Conservation (phyloP, 2,888 invertebrate genomes). For the Chironomus tentans region DNA sequence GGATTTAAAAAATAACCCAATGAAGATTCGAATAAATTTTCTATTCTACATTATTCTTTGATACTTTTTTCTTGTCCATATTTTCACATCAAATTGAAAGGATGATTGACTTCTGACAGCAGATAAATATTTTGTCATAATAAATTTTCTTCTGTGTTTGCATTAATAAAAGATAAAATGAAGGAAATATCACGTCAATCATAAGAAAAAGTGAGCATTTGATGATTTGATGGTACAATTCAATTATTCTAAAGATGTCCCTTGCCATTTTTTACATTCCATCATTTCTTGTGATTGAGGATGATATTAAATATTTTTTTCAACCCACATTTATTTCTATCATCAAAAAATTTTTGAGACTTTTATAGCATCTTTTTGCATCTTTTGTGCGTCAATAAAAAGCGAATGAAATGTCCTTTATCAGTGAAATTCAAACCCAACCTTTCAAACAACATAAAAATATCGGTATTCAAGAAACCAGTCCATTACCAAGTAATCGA, state of each 20-base stretch:
- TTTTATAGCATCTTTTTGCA: background rate
- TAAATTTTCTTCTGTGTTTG: conserved; percentile 5
- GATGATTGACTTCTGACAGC: conserved; percentile 22
- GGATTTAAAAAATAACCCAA: too few species aligned
- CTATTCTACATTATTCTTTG: background rate
- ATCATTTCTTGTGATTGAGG: background rate
- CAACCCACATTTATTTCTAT: background rate
- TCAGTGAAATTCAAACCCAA: background rate
- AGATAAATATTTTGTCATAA: conserved; percentile 25
- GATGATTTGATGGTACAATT: background rate
- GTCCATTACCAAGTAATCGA: background rate
- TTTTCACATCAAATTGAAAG: background rate
- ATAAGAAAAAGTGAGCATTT: background rate
- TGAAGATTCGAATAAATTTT: too few species aligned
- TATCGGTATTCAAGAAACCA: background rate
- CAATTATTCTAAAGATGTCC: background rate
- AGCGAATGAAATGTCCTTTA: background rate
- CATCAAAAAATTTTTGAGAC: background rate
- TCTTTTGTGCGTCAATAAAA: background rate
- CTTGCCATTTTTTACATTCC: background rate
- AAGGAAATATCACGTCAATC: conserved; percentile 7
- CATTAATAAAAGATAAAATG: conserved; percentile 2
- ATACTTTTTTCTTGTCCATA: background rate
- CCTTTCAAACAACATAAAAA: background rate
- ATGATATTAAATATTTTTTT: background rate